Evolutionary conservation across 2,888 invertebrate genomes (phyloP).

Genomic region (Heliconius cydno): DNA sequence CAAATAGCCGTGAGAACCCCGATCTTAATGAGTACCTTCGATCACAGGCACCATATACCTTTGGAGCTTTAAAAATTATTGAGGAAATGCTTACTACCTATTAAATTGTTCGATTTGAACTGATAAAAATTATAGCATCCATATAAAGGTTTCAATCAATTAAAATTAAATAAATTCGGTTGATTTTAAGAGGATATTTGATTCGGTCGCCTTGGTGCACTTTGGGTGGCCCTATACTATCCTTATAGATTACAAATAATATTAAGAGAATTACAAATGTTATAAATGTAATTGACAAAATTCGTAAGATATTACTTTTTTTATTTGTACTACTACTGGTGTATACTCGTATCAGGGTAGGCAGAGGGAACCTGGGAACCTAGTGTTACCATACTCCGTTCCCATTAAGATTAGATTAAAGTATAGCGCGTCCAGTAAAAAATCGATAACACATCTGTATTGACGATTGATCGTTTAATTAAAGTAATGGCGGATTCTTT

Average conservation of each 20-base stretch:
- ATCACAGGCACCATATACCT: constrained; percentile 18
- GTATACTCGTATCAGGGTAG: no score
- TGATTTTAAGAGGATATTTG: background rate
- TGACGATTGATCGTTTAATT: background rate
- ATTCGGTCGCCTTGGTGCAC: background rate
- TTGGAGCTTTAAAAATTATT: constrained; percentile 6
- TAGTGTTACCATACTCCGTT: no score
- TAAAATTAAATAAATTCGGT: constrained; percentile 15
- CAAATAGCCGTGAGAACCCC: constrained; percentile 49
- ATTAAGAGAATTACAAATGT: no score
- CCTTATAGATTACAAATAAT: no score
- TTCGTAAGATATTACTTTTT: no score
- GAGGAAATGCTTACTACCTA: constrained; percentile 23
- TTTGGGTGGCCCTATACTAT: background rate
- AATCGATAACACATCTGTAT: no score
- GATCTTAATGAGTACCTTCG: constrained; percentile 28
- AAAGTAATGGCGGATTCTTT: background rate
- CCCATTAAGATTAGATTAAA: no score
- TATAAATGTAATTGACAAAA: no score
- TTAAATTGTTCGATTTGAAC: constrained; percentile 6
- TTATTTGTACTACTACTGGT: no score
- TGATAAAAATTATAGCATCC: constrained; percentile 3
- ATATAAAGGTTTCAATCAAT: constrained; percentile 16
- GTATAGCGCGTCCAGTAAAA: no score
- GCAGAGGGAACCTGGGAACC: no score